Conservation (phyloP, 2,797 vertebrate genomes). For the Okamejei kenojei region DNA sequence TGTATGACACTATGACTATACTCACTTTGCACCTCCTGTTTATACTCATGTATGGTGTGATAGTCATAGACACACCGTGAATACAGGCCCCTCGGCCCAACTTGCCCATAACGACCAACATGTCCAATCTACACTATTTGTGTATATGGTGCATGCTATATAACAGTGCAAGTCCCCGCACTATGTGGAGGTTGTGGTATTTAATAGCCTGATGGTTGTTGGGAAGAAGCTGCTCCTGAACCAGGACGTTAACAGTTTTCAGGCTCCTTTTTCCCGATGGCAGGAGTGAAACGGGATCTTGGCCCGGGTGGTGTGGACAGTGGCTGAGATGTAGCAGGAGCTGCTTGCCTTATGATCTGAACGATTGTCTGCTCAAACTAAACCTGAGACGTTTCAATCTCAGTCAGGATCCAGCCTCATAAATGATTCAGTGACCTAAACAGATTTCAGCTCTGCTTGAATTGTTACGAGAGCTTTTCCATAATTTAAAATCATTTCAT, state of each 20-base stretch:
- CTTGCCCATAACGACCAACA: not conserved
- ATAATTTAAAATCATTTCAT: conserved; percentile 42
- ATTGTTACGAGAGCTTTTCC: conserved; percentile 51
- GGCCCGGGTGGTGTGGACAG: not conserved
- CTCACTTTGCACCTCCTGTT: too few relatives aligned
- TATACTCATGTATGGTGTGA: too few relatives aligned
- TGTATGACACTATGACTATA: too few relatives aligned
- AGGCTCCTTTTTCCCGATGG: too few relatives aligned
- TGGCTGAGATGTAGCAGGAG: not conserved
- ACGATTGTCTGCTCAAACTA: conserved; percentile 40
- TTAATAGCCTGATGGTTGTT: too few relatives aligned
- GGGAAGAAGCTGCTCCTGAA: too few relatives aligned
- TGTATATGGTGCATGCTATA: too few relatives aligned
- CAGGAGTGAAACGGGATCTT: too few relatives aligned
- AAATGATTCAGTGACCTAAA: conserved; percentile 58
- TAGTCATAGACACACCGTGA: not conserved
- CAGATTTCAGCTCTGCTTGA: conserved; percentile 53
- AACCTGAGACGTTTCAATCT: conserved; percentile 55
- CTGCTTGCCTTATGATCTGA: not conserved
- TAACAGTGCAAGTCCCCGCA: too few relatives aligned
- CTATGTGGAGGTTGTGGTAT: too few relatives aligned
- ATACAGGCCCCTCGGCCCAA: not conserved
- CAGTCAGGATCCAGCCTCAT: conserved; percentile 50
- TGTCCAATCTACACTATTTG: too few relatives aligned
- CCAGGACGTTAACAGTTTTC: too few relatives aligned